These are phyloP conservation scores for Pristionchus fissidentatus DNA, from an alignment of 2,888 invertebrate species.

Conservation along the genomic window DNA sequence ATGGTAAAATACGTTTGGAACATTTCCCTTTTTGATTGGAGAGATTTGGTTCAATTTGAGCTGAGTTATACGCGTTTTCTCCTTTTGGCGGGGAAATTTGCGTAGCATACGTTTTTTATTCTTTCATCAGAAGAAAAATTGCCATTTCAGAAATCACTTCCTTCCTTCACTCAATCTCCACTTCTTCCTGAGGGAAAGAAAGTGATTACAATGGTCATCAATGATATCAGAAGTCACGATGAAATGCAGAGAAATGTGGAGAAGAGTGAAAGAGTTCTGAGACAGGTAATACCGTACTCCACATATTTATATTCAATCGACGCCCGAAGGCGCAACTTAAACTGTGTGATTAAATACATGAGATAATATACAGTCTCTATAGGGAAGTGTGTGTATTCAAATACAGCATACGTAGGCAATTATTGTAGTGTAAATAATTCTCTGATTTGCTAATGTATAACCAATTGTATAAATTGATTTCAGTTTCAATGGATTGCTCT, in stretches of 20 bases:
- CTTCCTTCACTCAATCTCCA: constrained; percentile 12
- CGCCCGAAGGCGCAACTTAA: too few relatives aligned
- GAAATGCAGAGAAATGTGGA: constrained; percentile 22
- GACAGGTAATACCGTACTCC: background rate
- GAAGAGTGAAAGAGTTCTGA: background rate
- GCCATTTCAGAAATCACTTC: background rate
- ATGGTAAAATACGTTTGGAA: too few relatives aligned
- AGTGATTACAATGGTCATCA: background rate
- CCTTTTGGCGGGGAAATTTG: too few relatives aligned
- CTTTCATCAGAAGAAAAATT: background rate
- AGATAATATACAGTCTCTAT: too few relatives aligned
- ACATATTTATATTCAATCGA: too few relatives aligned
- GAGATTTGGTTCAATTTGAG: too few relatives aligned
- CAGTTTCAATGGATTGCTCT: constrained; percentile 40
- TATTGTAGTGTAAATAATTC: too few relatives aligned
- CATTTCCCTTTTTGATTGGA: too few relatives aligned
- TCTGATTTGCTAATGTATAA: constrained; percentile 9
- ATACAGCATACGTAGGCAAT: background rate
- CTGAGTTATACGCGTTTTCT: too few relatives aligned
- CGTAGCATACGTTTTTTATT: too few relatives aligned
- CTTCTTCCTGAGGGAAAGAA: constrained; percentile 4
- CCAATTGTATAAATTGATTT: background rate
- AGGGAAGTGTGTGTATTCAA: background rate
- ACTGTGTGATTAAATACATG: too few relatives aligned
- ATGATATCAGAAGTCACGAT: constrained; percentile 33